Base-by-base conservation (phyloP, 1,140 invertebrate genomes). In the Halesus radiatus region DNA sequence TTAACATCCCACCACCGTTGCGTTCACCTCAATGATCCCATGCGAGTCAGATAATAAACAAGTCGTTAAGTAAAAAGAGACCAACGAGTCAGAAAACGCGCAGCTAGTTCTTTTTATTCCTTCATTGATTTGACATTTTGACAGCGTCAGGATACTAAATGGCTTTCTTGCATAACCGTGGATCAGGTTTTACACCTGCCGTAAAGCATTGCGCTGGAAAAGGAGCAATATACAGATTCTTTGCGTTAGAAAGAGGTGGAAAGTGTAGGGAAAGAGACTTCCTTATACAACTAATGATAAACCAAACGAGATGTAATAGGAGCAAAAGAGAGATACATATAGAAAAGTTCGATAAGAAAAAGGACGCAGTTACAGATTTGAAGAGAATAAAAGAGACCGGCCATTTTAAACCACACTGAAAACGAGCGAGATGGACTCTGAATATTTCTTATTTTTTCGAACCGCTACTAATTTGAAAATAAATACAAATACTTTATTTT, bases 1-100 rank as follows among this genome's bases (percentile, higher is more conserved):
- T 81, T 81, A 81, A 62, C 75, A 66, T 74, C 80, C 66, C 62
- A 78, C 76, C 76, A 78, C 76, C 52, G 70, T 74, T 74, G 70
- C 70, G 74, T 76, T 62, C 74, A 76, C 74, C 78, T 80, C 26
- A 56, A 58, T 18, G 78, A 45, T 58, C 74, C 20, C 32, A 10
- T 8, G 1, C 54, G 18, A 62, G 32, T 26, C 26, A 29, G 20
- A 66, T 37, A 64, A 23, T n/a, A 45, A 58, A 62, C 74, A 76
- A 60, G 60, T 18, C 22, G 16, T 56, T 26, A 7, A 26, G 52
- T 26, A 53, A 45, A 45, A 60, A 45, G 54, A 16, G 1, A 23
- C 23, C 53, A 37, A 76, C 16, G 18, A 74, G 66, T 70, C 37
- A 22, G 45, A 70, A 70, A 70, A 45, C 32, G 8, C n/a, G 20